Evolutionary conservation across 2,113 vertebrate species (phyloP).

Genomic region (Spea multiplicata): DNA sequence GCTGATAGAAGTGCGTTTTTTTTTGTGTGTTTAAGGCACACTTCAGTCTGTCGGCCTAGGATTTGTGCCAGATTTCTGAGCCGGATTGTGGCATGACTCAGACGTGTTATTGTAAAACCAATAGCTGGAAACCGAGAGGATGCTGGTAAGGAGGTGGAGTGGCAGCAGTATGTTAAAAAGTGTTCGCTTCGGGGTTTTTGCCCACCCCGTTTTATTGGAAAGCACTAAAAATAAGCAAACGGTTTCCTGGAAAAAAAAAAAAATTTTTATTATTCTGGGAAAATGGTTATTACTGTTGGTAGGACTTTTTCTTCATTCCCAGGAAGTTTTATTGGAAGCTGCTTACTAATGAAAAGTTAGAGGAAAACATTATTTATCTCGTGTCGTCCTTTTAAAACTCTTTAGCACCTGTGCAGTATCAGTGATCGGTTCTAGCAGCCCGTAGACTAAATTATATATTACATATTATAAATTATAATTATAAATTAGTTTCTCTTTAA

Average conservation of each 20-base stretch:
- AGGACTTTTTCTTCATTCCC: neutral
- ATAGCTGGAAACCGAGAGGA: constrained; percentile 26
- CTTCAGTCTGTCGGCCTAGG: constrained; percentile 26
- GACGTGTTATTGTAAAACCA: constrained; percentile 40
- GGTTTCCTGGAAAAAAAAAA: neutral
- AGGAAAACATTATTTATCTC: neutral
- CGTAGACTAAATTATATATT: no score
- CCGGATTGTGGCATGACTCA: constrained; percentile 36
- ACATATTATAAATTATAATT: no score
- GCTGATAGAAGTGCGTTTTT: constrained; percentile 7
- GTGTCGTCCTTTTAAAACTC: neutral
- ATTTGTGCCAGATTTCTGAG: constrained; percentile 15
- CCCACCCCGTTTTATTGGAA: neutral
- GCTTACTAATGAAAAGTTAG: neutral
- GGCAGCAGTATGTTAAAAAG: neutral
- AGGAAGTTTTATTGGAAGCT: neutral
- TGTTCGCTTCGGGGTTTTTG: neutral
- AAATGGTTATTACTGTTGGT: neutral
- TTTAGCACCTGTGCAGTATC: no score
- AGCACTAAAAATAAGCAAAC: neutral
- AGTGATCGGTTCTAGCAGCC: no score
- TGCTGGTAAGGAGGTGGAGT: constrained; percentile 1
- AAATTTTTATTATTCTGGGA: neutral
- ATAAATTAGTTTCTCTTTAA: no score
- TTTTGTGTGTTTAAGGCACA: constrained; percentile 16